Evolutionary conservation across 2,113 vertebrate species (phyloP), one percentile per base, ranked within the genome.

Genomic region (Macrotus californicus): DNA sequence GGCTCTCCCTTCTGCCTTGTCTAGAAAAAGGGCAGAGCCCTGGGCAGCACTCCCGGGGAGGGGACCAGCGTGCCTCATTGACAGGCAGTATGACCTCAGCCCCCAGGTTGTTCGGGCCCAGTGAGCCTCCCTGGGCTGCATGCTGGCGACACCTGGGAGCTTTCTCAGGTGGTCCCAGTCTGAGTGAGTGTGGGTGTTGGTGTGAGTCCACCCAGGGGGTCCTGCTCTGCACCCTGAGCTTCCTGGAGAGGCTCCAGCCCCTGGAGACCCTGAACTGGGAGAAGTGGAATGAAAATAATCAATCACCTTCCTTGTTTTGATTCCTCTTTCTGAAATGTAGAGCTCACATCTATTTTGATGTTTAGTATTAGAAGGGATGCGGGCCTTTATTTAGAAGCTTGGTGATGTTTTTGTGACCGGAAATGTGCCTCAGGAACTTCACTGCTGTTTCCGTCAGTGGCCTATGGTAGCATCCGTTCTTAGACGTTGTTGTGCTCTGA

Each of bases 71-170:
- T 12, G 50, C 50, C 18, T 31, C 5, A 7, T 21, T 0, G 36
- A 7, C 82, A n/a, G 43, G 5, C 26, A 24, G 50, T 18, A 22
- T 11, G 9, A 8, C 46, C 19, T 43, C n/a, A 69, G n/a, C 19
- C 14, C 50, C 34, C 26, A 26, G 4, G 4, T 52, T 1, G 0
- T 50, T 18, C 59, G 14, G 7, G 18, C 59, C 59, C 0, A 0
- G 16, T 5, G 14, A 79, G 21, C 18, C 12, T 29, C 67, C 14
- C 10, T 56, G 54, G 2, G 31, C 46, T 89, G 39, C 54, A 56
- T 1, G 6, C 48, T 34, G 11, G 61, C 34, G 21, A 56, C 21
- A 59, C 13, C 9, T 15, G 14, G 16, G 22, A 56, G 46, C 18
- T 39, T 73, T 80, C 12, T 56, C 43, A 72, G 24, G 22, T 43